Conservation (phyloP, 2,888 invertebrate genomes). For the Athalia circularis region DNA sequence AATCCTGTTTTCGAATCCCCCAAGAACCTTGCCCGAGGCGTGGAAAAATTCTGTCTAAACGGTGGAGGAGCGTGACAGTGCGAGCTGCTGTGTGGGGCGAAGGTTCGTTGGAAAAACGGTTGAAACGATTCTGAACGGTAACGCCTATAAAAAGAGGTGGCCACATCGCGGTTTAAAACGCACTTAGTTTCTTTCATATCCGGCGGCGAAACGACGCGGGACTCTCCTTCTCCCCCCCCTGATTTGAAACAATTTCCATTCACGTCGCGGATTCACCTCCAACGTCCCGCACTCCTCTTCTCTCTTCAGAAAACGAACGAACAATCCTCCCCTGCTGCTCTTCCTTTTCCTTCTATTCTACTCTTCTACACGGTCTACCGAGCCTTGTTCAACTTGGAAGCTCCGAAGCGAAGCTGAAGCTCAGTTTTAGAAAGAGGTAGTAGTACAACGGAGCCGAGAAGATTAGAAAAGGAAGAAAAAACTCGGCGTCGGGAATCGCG, state of each 20-base stretch:
- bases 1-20: background rate
- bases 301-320: no score
- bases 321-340: background rate
- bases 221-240: slow-evolving; percentile 46
- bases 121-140: background rate
- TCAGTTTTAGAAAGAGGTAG: background rate
- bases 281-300: slow-evolving; percentile 38
- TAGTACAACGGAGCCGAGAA: background rate
- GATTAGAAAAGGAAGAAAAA: background rate
- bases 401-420: background rate
- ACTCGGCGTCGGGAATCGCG: slow-evolving; percentile 53
- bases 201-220: slow-evolving; percentile 45
- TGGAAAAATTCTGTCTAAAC: background rate
- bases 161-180: slow-evolving; percentile 44
- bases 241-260: slow-evolving; percentile 67
- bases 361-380: slow-evolving; percentile 35
- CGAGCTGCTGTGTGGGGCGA: background rate
- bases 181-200: slow-evolving; percentile 43
- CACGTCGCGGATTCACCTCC: slow-evolving; percentile 53
- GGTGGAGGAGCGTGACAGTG: background rate
- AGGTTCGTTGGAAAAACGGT: no score
- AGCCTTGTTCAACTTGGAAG: slow-evolving; percentile 37
- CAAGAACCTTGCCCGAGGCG: background rate
- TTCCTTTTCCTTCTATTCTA: background rate
- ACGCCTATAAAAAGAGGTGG: slow-evolving; percentile 39